Conservation (phyloP, 2,888 invertebrate species). For the Hydraecia micacea region DNA sequence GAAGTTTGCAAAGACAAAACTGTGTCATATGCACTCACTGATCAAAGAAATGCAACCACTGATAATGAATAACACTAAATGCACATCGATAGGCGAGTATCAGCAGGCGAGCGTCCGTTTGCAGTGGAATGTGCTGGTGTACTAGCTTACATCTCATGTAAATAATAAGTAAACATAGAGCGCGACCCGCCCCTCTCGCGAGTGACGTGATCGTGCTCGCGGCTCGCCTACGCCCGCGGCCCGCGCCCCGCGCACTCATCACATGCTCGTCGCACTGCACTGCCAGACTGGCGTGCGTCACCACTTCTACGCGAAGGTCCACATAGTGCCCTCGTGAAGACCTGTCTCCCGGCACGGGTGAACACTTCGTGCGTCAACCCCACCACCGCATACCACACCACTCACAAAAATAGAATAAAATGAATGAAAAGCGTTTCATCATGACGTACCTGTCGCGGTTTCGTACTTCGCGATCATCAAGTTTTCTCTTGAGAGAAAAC, state of each 20-base stretch:
- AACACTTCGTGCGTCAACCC: conserved; percentile 79
- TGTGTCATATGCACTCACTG: conserved; percentile 78
- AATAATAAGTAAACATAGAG: conserved; percentile 86
- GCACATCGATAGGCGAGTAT: conserved; percentile 79
- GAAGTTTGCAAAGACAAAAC: conserved; percentile 67
- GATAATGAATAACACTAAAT: conserved; percentile 83
- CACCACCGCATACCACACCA: conserved; percentile 72
- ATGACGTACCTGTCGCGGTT: conserved; percentile 89
- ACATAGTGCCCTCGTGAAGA: conserved; percentile 67
- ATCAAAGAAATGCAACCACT: conserved; percentile 79
- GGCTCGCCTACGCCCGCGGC: conserved; percentile 78
- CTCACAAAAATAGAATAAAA: conserved; percentile 79
- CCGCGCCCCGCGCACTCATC: conserved; percentile 78
- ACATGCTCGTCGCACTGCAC: conserved; percentile 75
- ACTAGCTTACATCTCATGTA: conserved; percentile 84
- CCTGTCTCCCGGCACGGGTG: conserved; percentile 67
- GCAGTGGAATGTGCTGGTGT: conserved; percentile 87
- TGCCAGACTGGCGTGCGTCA: conserved; percentile 81
- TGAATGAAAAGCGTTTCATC: conserved; percentile 80
- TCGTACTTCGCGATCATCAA: conserved; percentile 83
- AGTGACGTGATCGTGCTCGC: conserved; percentile 79
- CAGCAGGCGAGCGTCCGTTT: conserved; percentile 75
- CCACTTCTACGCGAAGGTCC: conserved; percentile 71
- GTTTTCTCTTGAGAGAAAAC: conserved; percentile 91
- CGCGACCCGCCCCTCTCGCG: conserved; percentile 81